Conservation (phyloP, 2,113 vertebrate species). For the Oenanthe melanoleuca region DNA sequence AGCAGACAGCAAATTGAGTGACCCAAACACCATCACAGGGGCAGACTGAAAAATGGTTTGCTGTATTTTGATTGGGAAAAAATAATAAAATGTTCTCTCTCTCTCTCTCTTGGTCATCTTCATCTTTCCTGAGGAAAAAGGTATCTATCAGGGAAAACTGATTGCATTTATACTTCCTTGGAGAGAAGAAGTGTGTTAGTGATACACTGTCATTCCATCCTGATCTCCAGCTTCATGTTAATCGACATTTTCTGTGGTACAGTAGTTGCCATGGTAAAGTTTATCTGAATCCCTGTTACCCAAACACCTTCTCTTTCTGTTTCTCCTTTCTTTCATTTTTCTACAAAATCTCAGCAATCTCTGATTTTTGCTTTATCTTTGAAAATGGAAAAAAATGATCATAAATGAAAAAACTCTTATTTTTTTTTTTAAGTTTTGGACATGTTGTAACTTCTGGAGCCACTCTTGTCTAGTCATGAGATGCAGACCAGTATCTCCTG, state of each 20-base stretch:
- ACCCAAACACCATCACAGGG: not conserved
- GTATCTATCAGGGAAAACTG: not conserved
- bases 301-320: not conserved
- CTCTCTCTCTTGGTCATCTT: not conserved
- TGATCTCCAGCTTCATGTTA: not conserved
- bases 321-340: not conserved
- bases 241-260: not conserved
- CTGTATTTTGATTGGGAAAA: not conserved
- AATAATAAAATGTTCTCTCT: not conserved
- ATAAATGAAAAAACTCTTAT: not conserved
- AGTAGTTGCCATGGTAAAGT: not conserved
- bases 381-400: not conserved
- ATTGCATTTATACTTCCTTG: not conserved
- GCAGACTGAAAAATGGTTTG: not conserved
- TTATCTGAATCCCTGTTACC: not conserved
- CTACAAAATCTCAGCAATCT: not conserved
- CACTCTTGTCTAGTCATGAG: not conserved
- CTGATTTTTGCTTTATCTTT: not conserved
- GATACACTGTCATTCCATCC: not conserved
- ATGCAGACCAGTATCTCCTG: not conserved
- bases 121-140: not conserved
- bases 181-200: not conserved
- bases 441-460: not conserved
- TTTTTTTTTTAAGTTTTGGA: not conserved
- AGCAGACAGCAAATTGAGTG: not conserved